Conservation (phyloP, 2,797 vertebrate genomes). For the Mastacembelus armatus region DNA sequence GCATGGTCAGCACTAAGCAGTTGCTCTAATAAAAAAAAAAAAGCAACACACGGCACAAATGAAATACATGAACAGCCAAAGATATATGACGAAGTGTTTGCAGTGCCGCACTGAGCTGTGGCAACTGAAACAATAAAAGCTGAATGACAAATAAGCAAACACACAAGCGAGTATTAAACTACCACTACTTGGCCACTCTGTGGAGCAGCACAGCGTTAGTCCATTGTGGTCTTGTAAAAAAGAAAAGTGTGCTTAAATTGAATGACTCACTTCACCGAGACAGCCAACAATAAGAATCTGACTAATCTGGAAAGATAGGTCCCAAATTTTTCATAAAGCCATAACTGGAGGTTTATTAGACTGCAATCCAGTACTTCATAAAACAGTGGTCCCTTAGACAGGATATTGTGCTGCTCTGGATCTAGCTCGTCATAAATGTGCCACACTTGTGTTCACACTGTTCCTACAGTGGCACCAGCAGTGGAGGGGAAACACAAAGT, state of each 20-base stretch:
- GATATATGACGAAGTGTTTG: conserved; percentile 7
- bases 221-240: conserved; percentile 34
- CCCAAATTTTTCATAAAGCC: neutral
- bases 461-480: neutral
- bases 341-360: conserved; percentile 8
- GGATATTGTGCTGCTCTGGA: neutral
- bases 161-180: neutral
- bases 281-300: conserved; percentile 30
- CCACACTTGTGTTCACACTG: neutral
- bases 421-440: neutral
- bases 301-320: neutral
- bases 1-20: conserved; percentile 17
- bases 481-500: conserved; percentile 2
- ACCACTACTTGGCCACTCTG: neutral
- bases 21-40: conserved; percentile 9
- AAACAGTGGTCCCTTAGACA: neutral
- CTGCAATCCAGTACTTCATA: conserved; percentile 41
- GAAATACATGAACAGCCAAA: conserved; percentile 9
- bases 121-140: too few relatives aligned
- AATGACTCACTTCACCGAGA: conserved; percentile 46
- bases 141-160: neutral
- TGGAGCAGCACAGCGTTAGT: conserved; percentile 30
- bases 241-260: conserved; percentile 30
- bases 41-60: conserved; percentile 3
- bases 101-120: neutral